Base-by-base conservation (phyloP, 2,888 invertebrate species). In the Xestia sexstrigata region DNA sequence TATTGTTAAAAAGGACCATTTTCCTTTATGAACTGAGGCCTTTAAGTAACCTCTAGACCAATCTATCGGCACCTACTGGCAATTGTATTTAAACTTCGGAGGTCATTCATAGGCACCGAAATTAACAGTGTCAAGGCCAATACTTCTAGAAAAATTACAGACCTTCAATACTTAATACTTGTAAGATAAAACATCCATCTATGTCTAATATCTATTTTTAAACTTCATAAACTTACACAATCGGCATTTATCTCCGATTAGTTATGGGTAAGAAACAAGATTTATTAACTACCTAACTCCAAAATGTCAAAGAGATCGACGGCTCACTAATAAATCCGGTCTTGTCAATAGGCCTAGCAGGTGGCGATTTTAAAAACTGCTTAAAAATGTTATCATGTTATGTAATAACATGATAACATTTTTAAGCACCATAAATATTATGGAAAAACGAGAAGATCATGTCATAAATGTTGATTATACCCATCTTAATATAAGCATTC, bases 261-360 rank as follows among this genome's bases (percentile, higher is more conserved):
- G 75, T 79, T 83, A 84, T 86, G 83, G 65, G 13, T 49, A 70
- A 68, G 49, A 76, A 67, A 63, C 70, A 67, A 76, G 35, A 70
- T 47, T 70, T 70, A 76, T 83, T 66, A 47, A 69, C 72, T 66
- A 52, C 66, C 74, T 66, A 74, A 75, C 35, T 73, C 42, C n/a
- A 42, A 77, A 83, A 86, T 87, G 62, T 86, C 84, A 77, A 74
- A 55, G 58, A 45, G 62, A n/a, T 75, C 52, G 58, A 20, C 49
- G 49, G 42, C 39, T 70, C 55, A 68, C 49, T 26, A 68, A 62
- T 68, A 70, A 79, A 74, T 83, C 72, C 70, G 73, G 70, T 74
- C 68, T 76, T 77, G 60, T 49, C 70, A 69, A 68, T 67, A 72
- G 67, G 42, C 62, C 6, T 68, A 15, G 11, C 76, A 70, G 55